Evolutionary conservation across 2,797 vertebrate genomes (phyloP).

Genomic region (Dicrostonyx torquatus): DNA sequence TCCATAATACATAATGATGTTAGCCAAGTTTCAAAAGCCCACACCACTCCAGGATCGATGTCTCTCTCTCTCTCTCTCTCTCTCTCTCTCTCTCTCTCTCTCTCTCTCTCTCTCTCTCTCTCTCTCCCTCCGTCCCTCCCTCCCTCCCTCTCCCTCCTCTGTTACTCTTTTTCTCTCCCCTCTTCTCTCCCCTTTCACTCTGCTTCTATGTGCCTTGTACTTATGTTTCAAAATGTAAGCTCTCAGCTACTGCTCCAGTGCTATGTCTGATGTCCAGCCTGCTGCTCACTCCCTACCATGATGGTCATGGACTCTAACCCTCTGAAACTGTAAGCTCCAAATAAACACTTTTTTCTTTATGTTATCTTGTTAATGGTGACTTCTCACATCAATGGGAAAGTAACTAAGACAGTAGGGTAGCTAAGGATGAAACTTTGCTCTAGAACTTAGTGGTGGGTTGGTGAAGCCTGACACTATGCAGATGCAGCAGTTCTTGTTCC

Average conservation of each 20-base stretch:
- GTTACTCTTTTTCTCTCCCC: no score
- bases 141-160: no score
- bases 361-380: background rate
- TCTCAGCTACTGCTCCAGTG: background rate
- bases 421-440: background rate
- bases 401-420: background rate
- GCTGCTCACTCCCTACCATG: background rate
- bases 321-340: background rate
- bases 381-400: background rate
- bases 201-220: background rate
- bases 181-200: fast-evolving
- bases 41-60: background rate
- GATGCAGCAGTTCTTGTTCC: background rate
- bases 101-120: no score
- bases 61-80: background rate
- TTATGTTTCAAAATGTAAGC: background rate
- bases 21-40: background rate
- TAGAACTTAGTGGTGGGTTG: background rate
- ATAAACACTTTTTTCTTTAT: background rate
- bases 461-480: background rate
- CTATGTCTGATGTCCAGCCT: background rate
- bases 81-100: no score
- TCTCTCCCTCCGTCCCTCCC: no score
- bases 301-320: background rate
- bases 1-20: no score